Conservation (phyloP, 2,797 vertebrate genomes). For the Brotula barbata region DNA sequence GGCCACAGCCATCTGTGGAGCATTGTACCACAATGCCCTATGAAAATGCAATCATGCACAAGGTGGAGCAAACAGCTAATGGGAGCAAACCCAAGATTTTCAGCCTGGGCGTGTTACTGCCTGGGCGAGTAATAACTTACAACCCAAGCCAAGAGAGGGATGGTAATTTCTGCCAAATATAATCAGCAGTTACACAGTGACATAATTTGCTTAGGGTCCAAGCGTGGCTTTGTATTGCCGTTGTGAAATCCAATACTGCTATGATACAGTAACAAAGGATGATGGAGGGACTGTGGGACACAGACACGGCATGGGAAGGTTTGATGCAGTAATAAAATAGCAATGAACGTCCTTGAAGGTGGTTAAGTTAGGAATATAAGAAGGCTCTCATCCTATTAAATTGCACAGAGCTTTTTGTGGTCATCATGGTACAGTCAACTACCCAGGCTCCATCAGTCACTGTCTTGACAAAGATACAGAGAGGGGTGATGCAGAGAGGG, state of each 20-base stretch:
- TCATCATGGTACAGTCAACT: conserved; percentile 49
- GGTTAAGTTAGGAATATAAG: conserved; percentile 33
- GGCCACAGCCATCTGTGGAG: too few species aligned
- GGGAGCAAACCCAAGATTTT: too few species aligned
- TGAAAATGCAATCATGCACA: too few species aligned
- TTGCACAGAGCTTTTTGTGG: conserved; percentile 45
- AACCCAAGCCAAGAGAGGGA: conserved; percentile 10
- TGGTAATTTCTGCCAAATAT: conserved; percentile 56
- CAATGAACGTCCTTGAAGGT: conserved; percentile 21
- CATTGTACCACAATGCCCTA: too few species aligned
- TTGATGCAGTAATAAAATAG: conserved; percentile 52
- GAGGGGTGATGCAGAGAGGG: conserved; percentile 51
- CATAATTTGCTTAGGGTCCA: conserved; percentile 51
- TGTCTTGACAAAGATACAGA: conserved; percentile 63
- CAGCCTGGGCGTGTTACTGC: too few species aligned
- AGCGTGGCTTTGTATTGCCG: conserved; percentile 50
- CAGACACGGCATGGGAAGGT: conserved; percentile 50
- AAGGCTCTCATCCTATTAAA: conserved; percentile 46
- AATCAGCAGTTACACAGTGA: conserved; percentile 37
- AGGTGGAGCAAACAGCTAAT: too few species aligned
- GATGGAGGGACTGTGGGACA: conserved; percentile 40
- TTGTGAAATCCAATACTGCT: conserved; percentile 62
- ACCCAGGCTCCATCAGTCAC: conserved; percentile 51
- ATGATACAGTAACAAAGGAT: conserved; percentile 41
- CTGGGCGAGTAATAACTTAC: too few species aligned